Evolutionary conservation across 2,888 invertebrate species (phyloP), one percentile per base, ranked within the genome.

Genomic region (Epinotia demarniana): DNA sequence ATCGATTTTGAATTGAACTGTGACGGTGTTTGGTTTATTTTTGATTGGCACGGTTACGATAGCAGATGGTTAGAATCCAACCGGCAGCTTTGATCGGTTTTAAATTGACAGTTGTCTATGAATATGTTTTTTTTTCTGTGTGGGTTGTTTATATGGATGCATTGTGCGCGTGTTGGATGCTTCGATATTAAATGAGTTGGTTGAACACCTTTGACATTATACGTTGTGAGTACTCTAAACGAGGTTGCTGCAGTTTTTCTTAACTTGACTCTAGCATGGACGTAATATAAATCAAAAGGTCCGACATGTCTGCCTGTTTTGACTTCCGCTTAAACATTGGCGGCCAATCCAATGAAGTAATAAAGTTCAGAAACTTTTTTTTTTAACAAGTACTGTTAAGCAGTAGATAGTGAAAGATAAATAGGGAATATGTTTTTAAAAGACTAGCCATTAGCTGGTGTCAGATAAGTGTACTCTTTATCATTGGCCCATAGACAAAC

Each of bases 31-130:
- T 19, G 53, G 72, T 73, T 19, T 6, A 62, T 66, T 77, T 77
- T 78, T 5, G 58, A 11, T 73, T 27, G 62, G 3, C 49, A 27
- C 57, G 58, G 39, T 5, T 1, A 12, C 9, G 46, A 60, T 77
- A 82, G 82, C 89, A 89, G 89, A 87, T 88, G 90, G 81, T 82
- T 82, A 80, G 84, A 82, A 86, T 86, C 86, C 85, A 85, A 86
- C 79, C 83, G 81, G 79, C 78, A 78, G 80, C 83, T 89, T 87
- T 88, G 89, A 90, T 89, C 86, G 80, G 86, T 84, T 85, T 87
- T 89, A 85, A 90, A 89, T 89, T 89, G 90, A 91, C 90, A 88
- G 90, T 81, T 86, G 81, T 84, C 83, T 86, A 87, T 87, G 87
- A 87, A 89, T 85, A 85, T 64, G 66, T 53, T 75, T 75, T 63